Evolutionary conservation across 2,113 vertebrate genomes (phyloP).

Genomic region (Origma solitaria): DNA sequence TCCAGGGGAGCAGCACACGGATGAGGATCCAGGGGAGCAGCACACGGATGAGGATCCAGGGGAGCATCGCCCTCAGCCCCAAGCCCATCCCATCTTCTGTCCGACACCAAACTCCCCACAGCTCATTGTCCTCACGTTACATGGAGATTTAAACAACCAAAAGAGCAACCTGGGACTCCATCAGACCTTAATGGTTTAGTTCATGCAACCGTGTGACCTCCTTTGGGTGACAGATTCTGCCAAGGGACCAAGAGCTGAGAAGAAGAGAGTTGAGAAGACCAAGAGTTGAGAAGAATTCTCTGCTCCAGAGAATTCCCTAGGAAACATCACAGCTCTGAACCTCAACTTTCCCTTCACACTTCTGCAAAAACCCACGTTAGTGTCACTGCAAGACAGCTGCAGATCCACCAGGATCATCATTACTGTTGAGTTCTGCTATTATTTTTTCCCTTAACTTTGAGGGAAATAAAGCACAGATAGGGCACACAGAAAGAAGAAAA

Average conservation of each 20-base stretch:
- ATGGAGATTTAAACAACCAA: not conserved
- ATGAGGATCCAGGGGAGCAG: not conserved
- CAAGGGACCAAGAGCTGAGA: too few species aligned
- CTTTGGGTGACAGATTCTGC: not conserved
- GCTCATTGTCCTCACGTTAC: rapidly evolving
- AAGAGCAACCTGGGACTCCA: not conserved
- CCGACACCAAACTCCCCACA: not conserved
- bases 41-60: not conserved
- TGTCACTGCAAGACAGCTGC: not conserved
- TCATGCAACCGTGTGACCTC: not conserved
- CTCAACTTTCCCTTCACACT: rapidly evolving
- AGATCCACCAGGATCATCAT: not conserved
- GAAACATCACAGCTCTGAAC: rapidly evolving
- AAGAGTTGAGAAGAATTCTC: too few species aligned
- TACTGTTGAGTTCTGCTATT: rapidly evolving
- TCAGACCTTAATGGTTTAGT: not conserved
- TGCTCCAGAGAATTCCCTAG: not conserved
- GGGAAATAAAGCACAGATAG: not conserved
- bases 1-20: not conserved
- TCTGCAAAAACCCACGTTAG: not conserved
- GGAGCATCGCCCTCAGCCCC: not conserved
- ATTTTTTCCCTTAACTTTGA: not conserved
- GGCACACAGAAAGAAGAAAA: not conserved
- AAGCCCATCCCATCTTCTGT: not conserved
- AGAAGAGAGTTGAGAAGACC: not conserved